phyloP scores from a whole-genome alignment of 1,140 invertebrate species.

The Papilio polyxenes region DNA sequence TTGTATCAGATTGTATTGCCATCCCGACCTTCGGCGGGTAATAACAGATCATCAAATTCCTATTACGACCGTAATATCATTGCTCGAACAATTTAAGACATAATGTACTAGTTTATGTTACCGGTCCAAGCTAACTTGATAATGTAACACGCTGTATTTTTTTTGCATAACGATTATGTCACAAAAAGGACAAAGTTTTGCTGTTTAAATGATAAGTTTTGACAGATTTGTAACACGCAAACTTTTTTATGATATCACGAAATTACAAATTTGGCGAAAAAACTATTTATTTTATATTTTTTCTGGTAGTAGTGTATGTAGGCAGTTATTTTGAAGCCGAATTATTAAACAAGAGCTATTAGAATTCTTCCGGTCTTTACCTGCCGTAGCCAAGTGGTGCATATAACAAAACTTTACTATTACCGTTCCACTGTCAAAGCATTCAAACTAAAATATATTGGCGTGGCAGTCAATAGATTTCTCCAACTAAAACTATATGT shows the following conservation, averaged over 20 bases:
- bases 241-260: not conserved
- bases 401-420: too few relatives aligned
- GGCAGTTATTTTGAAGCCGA: too few relatives aligned
- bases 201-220: not conserved
- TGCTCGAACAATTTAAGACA: constrained; percentile 39
- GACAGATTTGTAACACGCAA: not conserved
- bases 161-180: not conserved
- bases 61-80: constrained; percentile 58
- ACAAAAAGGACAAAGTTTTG: not conserved
- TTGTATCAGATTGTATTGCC: constrained; percentile 52
- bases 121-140: constrained; percentile 33
- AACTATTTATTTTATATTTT: too few relatives aligned
- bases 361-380: too few relatives aligned
- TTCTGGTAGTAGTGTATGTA: too few relatives aligned
- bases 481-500: not conserved
- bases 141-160: not conserved
- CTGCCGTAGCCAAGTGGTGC: too few relatives aligned
- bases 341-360: too few relatives aligned
- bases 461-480: not conserved
- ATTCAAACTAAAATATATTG: too few relatives aligned
- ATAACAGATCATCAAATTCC: constrained; percentile 64
- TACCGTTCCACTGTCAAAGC: too few relatives aligned
- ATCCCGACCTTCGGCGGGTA: constrained; percentile 53
- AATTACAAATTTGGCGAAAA: too few relatives aligned
- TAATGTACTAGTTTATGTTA: constrained; percentile 15